Evolutionary conservation across 2,888 invertebrate species (phyloP).

Genomic region (Sinotaia quadrata): DNA sequence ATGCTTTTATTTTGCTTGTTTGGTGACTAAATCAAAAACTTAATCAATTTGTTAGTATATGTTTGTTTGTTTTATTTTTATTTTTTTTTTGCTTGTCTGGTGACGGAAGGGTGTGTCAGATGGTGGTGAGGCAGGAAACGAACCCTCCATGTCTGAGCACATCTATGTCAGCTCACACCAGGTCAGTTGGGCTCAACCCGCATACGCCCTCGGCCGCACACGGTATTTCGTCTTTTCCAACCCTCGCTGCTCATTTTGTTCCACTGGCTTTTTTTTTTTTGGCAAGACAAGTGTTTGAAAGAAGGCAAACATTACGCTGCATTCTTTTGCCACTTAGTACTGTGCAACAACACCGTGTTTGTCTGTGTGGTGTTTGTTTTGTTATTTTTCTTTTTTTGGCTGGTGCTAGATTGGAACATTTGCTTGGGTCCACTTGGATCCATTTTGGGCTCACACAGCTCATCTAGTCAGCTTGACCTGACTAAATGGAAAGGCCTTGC

Average conservation of each 20-base stretch:
- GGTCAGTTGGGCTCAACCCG: conserved; percentile 14
- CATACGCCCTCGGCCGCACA: not conserved
- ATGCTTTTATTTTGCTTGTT: too few species aligned
- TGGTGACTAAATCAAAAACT: too few species aligned
- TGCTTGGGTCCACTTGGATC: too few species aligned
- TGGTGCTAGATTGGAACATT: too few species aligned
- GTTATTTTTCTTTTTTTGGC: not conserved
- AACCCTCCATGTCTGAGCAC: conserved; percentile 24
- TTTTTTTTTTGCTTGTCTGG: not conserved
- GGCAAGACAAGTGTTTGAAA: not conserved
- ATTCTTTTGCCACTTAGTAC: not conserved
- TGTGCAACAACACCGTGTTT: not conserved
- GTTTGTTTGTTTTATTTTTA: too few species aligned
- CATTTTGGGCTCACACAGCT: too few species aligned
- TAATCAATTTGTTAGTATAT: too few species aligned
- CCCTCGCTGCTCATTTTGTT: not conserved
- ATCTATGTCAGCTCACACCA: conserved; percentile 12
- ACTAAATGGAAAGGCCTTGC: too few species aligned
- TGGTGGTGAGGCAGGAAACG: conserved; percentile 20
- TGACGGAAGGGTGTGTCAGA: conserved; percentile 11
- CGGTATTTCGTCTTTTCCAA: not conserved
- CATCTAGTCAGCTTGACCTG: too few species aligned
- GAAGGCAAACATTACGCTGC: not conserved
- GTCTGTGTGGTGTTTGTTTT: not conserved
- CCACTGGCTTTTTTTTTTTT: not conserved